Evolutionary conservation across 2,888 invertebrate genomes (phyloP).

Genomic region (Hirtodrosophila alboralis): DNA sequence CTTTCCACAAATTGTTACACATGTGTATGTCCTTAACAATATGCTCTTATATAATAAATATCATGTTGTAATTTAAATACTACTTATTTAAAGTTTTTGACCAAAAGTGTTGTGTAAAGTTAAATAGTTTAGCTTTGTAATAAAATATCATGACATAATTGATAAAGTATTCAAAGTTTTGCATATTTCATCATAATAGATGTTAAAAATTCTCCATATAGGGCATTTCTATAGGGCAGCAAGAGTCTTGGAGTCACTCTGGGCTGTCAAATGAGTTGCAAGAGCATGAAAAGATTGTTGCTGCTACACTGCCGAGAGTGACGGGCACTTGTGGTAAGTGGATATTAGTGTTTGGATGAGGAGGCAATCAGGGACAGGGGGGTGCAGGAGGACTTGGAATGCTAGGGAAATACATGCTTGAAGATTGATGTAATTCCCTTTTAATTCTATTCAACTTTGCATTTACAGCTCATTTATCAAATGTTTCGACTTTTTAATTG

Average conservation of each 20-base stretch:
- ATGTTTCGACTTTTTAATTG: slow-evolving; percentile 1
- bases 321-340: slow-evolving; percentile 27
- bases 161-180: no score
- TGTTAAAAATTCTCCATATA: not conserved
- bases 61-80: no score
- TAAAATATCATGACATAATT: no score
- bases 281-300: slow-evolving; percentile 2
- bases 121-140: no score
- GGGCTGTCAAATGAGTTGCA: slow-evolving; percentile 17
- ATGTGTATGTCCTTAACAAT: no score
- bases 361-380: not conserved
- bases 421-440: not conserved
- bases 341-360: slow-evolving; percentile 13
- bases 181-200: no score
- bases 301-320: slow-evolving; percentile 22
- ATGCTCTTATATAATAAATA: no score
- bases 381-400: slow-evolving; percentile 9
- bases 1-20: no score
- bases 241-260: not conserved
- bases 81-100: no score
- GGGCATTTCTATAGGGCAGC: slow-evolving; percentile 1
- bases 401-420: slow-evolving; percentile 6
- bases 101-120: no score
- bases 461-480: no score
- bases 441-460: slow-evolving; percentile 15